These are phyloP conservation scores for Drosophila ananassae DNA, from an alignment of 1,140 invertebrate genomes.

Conservation along the genomic window DNA sequence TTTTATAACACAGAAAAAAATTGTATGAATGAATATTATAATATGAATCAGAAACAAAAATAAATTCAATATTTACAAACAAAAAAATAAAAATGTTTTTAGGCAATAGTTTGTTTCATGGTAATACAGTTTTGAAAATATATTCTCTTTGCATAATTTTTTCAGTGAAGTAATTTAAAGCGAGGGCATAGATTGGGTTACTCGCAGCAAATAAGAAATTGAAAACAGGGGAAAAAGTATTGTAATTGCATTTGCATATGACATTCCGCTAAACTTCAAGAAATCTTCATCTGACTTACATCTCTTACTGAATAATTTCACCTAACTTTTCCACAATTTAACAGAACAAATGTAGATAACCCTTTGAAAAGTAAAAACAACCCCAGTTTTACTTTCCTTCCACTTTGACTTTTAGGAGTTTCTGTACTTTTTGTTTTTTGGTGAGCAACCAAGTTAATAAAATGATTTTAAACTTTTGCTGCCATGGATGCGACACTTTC, in stretches of 20 bases:
- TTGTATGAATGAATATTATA: not conserved
- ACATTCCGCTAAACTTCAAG: constrained; percentile 37
- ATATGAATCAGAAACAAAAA: not conserved
- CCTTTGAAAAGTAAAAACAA: not conserved
- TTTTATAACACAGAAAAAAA: constrained; percentile 2
- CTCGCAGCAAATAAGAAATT: constrained; percentile 5
- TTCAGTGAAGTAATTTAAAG: not conserved
- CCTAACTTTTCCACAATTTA: not conserved
- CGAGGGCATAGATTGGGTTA: constrained; percentile 8
- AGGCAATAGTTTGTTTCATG: too few relatives aligned
- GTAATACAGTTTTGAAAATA: too few relatives aligned
- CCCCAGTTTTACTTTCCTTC: not conserved
- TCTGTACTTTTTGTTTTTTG: constrained; percentile 18
- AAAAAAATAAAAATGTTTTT: too few relatives aligned
- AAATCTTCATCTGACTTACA: not conserved
- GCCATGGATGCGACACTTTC: constrained; percentile 46
- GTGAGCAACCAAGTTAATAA: constrained; percentile 52
- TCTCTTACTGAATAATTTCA: not conserved
- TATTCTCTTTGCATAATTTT: not conserved
- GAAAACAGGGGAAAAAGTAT: constrained; percentile 17
- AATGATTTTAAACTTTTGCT: constrained; percentile 58
- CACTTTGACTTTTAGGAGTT: constrained; percentile 1
- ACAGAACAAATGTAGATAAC: not conserved
- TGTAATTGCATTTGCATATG: constrained; percentile 72
- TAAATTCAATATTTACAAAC: not conserved